phyloP scores from a whole-genome alignment of 2,888 invertebrate genomes.

The Volucella inanis region DNA sequence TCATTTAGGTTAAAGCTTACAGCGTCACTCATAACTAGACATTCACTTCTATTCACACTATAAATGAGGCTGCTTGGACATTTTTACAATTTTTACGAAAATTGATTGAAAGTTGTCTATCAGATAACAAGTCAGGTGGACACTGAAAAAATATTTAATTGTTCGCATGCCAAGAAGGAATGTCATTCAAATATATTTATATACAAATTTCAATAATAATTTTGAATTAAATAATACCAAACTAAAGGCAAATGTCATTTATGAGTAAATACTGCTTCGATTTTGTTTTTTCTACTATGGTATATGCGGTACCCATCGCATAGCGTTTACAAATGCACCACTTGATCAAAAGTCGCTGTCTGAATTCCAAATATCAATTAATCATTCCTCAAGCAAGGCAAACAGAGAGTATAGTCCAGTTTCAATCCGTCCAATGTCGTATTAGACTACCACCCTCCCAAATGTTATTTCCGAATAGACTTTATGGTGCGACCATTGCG shows the following conservation, averaged over 20 bases:
- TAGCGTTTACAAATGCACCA: slow-evolving; percentile 43
- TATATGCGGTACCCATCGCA: slow-evolving; percentile 37
- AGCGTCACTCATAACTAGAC: too few species aligned
- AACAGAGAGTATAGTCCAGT: slow-evolving; percentile 16
- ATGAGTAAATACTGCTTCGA: slow-evolving; percentile 13
- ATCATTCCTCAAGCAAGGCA: slow-evolving; percentile 45
- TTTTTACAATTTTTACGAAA: too few species aligned
- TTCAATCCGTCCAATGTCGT: slow-evolving; percentile 17
- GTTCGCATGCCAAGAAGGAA: too few species aligned
- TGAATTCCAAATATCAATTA: slow-evolving; percentile 58
- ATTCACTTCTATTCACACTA: too few species aligned
- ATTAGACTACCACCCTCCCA: slow-evolving; percentile 26
- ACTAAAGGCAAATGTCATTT: slow-evolving; percentile 25
- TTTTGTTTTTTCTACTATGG: background rate
- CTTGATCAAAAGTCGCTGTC: slow-evolving; percentile 30
- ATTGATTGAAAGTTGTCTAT: too few species aligned
- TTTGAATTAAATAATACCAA: slow-evolving; percentile 2
- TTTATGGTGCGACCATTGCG: slow-evolving; percentile 53
- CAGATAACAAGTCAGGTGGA: too few species aligned
- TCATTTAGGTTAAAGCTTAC: too few species aligned
- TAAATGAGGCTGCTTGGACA: too few species aligned
- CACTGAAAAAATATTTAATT: too few species aligned
- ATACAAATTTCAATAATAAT: slow-evolving; percentile 5
- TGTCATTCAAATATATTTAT: too few species aligned
- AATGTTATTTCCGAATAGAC: slow-evolving; percentile 50